A percentile compares a stretch with the other conserved stretches of the same genome.
Conservation (phyloP, 1,140 invertebrate genomes). For the Saxidomus purpurata region DNA sequence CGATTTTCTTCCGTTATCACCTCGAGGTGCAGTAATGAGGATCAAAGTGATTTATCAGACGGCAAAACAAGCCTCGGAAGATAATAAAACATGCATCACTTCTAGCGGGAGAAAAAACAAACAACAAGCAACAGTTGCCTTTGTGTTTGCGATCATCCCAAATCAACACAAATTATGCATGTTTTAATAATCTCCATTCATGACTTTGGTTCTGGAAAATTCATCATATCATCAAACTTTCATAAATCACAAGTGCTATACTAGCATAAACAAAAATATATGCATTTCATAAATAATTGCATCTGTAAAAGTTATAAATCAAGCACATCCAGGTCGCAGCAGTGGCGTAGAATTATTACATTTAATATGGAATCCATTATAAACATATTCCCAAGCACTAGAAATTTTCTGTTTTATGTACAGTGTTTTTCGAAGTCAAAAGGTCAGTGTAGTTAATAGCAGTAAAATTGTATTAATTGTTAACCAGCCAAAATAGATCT, state of each 20-base stretch:
- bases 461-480: constrained; percentile 3
- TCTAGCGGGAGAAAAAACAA: not conserved
- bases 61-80: not conserved
- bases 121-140: not conserved
- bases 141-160: not conserved
- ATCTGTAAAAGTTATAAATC: not conserved
- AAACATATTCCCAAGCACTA: too few species aligned
- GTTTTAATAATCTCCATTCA: not conserved
- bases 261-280: not conserved
- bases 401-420: too few species aligned
- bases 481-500: not conserved
- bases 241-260: constrained; percentile 7
- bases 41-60: constrained; percentile 6
- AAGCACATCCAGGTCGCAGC: too few species aligned
- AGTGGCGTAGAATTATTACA: too few species aligned
- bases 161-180: not conserved
- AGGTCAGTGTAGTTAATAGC: not conserved
- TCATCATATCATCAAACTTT: not conserved
- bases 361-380: too few species aligned
- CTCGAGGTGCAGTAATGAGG: not conserved
- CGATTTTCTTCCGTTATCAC: too few species aligned
- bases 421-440: not conserved
- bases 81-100: not conserved
- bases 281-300: not conserved
- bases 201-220: not conserved